Conservation (phyloP, 2,888 invertebrate species). For the Lamellibrachia satsuma region DNA sequence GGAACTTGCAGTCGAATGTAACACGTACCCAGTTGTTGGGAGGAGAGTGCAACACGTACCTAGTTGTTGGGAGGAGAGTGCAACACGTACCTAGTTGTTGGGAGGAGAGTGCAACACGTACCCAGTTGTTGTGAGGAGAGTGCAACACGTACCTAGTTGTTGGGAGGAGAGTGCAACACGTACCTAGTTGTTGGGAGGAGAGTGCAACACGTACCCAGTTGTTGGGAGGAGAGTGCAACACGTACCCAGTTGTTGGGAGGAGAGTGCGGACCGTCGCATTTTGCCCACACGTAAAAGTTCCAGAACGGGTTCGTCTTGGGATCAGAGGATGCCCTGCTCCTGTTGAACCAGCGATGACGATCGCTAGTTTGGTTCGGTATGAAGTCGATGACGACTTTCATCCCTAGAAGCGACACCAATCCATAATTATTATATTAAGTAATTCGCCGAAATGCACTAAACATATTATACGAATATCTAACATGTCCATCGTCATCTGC, state of each 20-base stretch:
- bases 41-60: not conserved
- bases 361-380: slow-evolving; percentile 41
- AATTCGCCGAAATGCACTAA: not conserved
- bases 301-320: slow-evolving; percentile 31
- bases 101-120: not conserved
- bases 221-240: slow-evolving; percentile 25
- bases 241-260: slow-evolving; percentile 39
- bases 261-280: slow-evolving; percentile 24
- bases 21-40: slow-evolving; percentile 39
- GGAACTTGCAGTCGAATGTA: not conserved
- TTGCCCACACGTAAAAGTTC: slow-evolving; percentile 42
- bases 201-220: slow-evolving; percentile 35
- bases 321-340: slow-evolving; percentile 22
- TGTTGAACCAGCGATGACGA: slow-evolving; percentile 38
- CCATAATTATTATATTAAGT: not conserved
- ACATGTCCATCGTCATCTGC: not conserved
- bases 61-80: not conserved
- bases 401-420: slow-evolving; percentile 27
- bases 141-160: slow-evolving; percentile 37
- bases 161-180: slow-evolving; percentile 20
- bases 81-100: slow-evolving; percentile 38
- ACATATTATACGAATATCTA: not conserved
- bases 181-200: no score
- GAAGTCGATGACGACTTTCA: slow-evolving; percentile 40
- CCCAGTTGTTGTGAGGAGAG: not conserved